Evolutionary conservation across 1,140 invertebrate genomes (phyloP).

Genomic region (Halyomorpha halys): DNA sequence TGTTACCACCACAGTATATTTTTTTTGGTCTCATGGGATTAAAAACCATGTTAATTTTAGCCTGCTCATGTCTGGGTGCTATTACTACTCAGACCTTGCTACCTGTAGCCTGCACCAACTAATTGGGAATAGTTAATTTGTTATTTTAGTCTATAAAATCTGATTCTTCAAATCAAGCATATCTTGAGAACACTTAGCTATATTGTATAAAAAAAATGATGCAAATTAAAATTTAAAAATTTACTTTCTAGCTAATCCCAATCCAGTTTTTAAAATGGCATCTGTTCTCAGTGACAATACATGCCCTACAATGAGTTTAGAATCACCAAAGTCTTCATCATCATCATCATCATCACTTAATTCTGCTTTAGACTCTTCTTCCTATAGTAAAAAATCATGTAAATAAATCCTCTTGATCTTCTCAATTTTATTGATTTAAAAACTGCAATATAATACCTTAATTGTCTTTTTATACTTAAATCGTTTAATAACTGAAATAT

Average conservation of each 20-base stretch:
- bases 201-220: too few relatives aligned
- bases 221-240: not conserved
- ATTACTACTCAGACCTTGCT: too few relatives aligned
- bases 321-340: constrained; percentile 24
- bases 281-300: constrained; percentile 53
- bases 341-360: constrained; percentile 20
- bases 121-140: too few relatives aligned
- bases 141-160: too few relatives aligned
- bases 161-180: too few relatives aligned
- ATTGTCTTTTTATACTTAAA: constrained; percentile 1
- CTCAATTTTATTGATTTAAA: constrained; percentile 3
- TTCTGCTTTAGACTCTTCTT: constrained; percentile 13
- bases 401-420: not conserved
- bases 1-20: too few relatives aligned
- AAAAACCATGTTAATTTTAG: too few relatives aligned
- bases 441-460: not conserved
- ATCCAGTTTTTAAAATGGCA: constrained; percentile 48
- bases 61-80: too few relatives aligned
- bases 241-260: constrained; percentile 53
- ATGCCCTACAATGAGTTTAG: constrained; percentile 47
- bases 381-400: not conserved
- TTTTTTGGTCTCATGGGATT: too few relatives aligned
- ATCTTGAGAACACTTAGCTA: too few relatives aligned
- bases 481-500: not conserved
- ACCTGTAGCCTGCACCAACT: too few relatives aligned